Base-by-base conservation (phyloP, 2,113 vertebrate genomes). In the Aplodontia rufa region DNA sequence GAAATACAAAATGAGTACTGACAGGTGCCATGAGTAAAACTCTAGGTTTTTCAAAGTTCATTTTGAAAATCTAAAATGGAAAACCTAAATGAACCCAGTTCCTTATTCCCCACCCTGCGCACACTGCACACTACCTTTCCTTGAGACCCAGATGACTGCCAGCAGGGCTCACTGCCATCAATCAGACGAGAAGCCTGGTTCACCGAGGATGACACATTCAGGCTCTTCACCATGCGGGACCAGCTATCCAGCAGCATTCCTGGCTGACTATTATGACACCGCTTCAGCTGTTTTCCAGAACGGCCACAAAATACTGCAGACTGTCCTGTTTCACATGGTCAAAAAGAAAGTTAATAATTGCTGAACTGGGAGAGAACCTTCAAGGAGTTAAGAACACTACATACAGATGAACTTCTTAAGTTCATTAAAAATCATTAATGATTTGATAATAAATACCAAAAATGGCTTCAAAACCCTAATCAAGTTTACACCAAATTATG, bases 71-170 rank as follows among this genome's bases (percentile, higher is more conserved):
- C 47, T 66, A 47, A 69, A 45, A 42, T 16, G 12, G 53, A n/a
- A 84, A 24, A 16, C 8, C 20, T 26, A 28, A 58, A 32, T 14
- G 6, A 28, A 74, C 55, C 92, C 4, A 7, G 14, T 19, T 45
- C 22, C 17, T 40, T 28, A 53, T 1, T 60, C 58, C 58, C 24
- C 28, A 9, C 58, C 24, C 58, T 28, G 5, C 1, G 16, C 5
- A 37, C 9, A 1, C 1, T 49, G 55, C 1, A 87, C 84, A 92
- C 82, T 98, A 99, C 99, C 99, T 99, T 99, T 92, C 99, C 99
- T 98, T 99, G 99, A 0, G 99, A 99, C 26, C 99, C 99, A 0
- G 99, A 99, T 4, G 99, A 99, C 97, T 99, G 99, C 99, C 99
- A 99, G 90, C 99, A 99, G 97, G 99, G 99, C 94, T 99, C 99